Evolutionary conservation across 1,140 invertebrate genomes (phyloP).

Genomic region (Fopius arisanus): DNA sequence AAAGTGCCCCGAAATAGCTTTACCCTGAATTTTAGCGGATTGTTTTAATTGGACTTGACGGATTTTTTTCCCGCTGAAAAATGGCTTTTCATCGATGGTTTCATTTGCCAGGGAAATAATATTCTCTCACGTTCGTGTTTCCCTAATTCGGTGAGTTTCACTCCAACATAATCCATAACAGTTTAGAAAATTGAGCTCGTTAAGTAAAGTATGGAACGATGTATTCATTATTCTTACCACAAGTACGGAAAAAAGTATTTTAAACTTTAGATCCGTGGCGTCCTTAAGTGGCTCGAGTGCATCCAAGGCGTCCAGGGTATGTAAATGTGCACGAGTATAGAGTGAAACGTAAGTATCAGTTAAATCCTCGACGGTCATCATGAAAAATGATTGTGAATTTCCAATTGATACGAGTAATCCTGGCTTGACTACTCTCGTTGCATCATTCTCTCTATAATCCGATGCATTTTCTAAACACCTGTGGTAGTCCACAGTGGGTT

Average conservation of each 20-base stretch:
- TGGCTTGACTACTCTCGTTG: background rate
- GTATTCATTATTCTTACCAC: slow-evolving; percentile 74
- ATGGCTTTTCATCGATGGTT: background rate
- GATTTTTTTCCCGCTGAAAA: background rate
- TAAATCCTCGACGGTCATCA: slow-evolving; percentile 59
- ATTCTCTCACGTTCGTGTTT: background rate
- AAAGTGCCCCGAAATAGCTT: background rate
- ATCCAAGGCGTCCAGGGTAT: slow-evolving; percentile 85
- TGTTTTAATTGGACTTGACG: too few species aligned
- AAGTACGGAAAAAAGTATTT: slow-evolving; percentile 93
- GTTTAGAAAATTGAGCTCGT: background rate
- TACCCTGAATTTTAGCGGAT: background rate
- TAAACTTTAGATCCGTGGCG: slow-evolving; percentile 87
- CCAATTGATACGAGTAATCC: slow-evolving; percentile 11
- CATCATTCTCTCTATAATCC: slow-evolving; percentile 17
- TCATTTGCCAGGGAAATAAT: background rate
- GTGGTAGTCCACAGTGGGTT: slow-evolving; percentile 31
- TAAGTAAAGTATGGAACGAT: background rate
- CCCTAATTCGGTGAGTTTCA: background rate
- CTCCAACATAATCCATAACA: background rate
- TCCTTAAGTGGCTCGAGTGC: slow-evolving; percentile 78
- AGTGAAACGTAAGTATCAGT: slow-evolving; percentile 83
- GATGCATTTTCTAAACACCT: background rate
- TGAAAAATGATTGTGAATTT: slow-evolving; percentile 42
- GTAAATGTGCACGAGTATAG: slow-evolving; percentile 84